Evolutionary conservation across 2,113 vertebrate species (phyloP).

Genomic region (Ginglymostoma cirratum): DNA sequence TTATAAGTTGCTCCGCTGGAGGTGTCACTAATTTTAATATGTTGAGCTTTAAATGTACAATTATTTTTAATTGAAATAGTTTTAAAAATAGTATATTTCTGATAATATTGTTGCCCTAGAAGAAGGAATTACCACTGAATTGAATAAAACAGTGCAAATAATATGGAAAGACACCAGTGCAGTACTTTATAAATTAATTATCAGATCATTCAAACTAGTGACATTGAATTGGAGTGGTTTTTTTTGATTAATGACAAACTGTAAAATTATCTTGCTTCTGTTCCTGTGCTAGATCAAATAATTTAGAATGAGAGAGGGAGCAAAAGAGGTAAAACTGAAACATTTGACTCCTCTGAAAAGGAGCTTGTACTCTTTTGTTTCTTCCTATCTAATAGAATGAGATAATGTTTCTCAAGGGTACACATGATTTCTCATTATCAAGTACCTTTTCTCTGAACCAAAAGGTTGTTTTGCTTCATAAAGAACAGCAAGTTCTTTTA

Average conservation of each 20-base stretch:
- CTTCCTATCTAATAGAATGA: background rate
- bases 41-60: background rate
- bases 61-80: background rate
- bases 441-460: background rate
- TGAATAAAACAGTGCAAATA: slow-evolving; percentile 13
- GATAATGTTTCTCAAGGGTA: background rate
- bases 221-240: background rate
- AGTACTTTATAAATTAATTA: slow-evolving; percentile 25
- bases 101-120: background rate
- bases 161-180: background rate
- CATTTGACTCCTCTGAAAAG: background rate
- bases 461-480: background rate
- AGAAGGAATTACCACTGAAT: background rate
- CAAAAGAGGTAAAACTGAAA: background rate
- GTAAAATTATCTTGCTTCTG: slow-evolving; percentile 11
- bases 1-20: background rate
- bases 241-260: background rate
- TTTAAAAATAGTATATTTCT: background rate
- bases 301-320: background rate
- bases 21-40: background rate
- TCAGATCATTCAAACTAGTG: slow-evolving; percentile 15
- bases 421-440: background rate
- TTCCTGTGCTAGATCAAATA: background rate
- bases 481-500: background rate
- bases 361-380: background rate